phyloP scores from a whole-genome alignment of 2,113 vertebrate genomes.

The Oncorhynchus keta region DNA sequence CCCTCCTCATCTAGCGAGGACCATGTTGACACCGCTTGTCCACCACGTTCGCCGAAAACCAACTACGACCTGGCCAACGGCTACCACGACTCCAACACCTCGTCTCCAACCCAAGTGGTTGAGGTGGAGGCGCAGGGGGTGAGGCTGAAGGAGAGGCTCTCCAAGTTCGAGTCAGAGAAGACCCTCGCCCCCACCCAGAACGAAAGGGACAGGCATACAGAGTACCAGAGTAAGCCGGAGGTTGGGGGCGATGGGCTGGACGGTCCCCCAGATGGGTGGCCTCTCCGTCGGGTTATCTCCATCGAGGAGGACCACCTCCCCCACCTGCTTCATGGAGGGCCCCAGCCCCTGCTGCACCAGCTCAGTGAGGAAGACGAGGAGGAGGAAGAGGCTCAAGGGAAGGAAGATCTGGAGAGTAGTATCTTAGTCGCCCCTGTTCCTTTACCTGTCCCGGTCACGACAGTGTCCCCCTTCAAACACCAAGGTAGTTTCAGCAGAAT shows the following conservation, averaged over 20 bases:
- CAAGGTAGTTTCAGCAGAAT: slow-evolving; percentile 10
- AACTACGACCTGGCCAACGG: slow-evolving; percentile 66
- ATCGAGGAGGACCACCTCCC: slow-evolving; percentile 93
- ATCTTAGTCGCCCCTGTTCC: neutral
- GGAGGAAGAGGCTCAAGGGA: slow-evolving; percentile 20
- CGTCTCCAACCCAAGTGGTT: neutral
- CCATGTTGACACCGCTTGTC: slow-evolving; percentile 50
- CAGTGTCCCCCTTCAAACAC: neutral
- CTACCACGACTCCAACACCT: neutral
- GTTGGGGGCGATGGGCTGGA: slow-evolving; percentile 50
- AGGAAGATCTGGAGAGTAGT: slow-evolving; percentile 19
- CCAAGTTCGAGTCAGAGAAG: neutral
- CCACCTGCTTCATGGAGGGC: slow-evolving; percentile 76
- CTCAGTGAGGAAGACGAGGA: slow-evolving; percentile 75
- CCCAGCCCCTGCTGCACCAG: slow-evolving; percentile 67
- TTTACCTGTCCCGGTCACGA: neutral
- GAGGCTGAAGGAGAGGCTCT: neutral
- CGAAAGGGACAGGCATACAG: slow-evolving; percentile 26
- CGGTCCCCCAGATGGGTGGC: slow-evolving; percentile 55
- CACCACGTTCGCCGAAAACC: slow-evolving; percentile 54
- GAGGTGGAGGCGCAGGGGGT: slow-evolving; percentile 3
- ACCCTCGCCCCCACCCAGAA: slow-evolving; percentile 9
- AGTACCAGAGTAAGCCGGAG: slow-evolving; percentile 14
- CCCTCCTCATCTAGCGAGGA: slow-evolving; percentile 43
- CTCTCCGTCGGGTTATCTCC: slow-evolving; percentile 87